Evolutionary conservation across 1,140 invertebrate genomes (phyloP), one percentile per base, ranked within the genome.

Genomic region (Meloidogyne hapla): DNA sequence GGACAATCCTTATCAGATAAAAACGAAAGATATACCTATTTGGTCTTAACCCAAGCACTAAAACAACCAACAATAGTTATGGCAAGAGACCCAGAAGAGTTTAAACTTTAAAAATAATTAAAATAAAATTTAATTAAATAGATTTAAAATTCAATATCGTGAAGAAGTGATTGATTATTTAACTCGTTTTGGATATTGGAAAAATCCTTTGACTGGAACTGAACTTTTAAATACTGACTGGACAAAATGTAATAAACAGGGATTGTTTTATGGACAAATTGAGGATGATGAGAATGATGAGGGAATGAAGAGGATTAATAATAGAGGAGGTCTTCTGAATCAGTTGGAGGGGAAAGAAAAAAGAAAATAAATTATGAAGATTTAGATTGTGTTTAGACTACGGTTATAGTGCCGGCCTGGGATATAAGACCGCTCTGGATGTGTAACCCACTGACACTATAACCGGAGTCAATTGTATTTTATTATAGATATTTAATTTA

Each of bases 21-120:
- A 56, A 64, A 82, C 40, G 83, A 81, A n/a, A 28, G 80, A 61
- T 86, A 80, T 72, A 80, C 81, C 12, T 84, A 84, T 73, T 40
- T 86, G 48, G 75, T 84, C 26, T 62, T 84, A 33, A 80, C 83
- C 1, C 84, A 85, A 64, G 75, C 84, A 10, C 56, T 84, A 4
- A 84, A 84, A 70, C 78, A 82, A 62, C 83, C 84, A 5, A 84
- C 83, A 23, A 80, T 85, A 65, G 84, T 84, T 3, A 26, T 84
- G 61, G 83, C 84, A 25, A 64, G 83, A 21, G 81, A 84, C 73
- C 68, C 78, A 2, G 38, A 67, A 13, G 45, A 73, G 38, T 84
- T 84, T 64, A 74, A 85, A n/a, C n/a, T 56, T n/a, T 13, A 70
- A 75, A 77, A 62, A 8, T 18, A 64, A 12, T 56, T 5, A 48